Conservation (phyloP, 92 coral and sea anemone genomes). For the Phenganax stokvisi region DNA sequence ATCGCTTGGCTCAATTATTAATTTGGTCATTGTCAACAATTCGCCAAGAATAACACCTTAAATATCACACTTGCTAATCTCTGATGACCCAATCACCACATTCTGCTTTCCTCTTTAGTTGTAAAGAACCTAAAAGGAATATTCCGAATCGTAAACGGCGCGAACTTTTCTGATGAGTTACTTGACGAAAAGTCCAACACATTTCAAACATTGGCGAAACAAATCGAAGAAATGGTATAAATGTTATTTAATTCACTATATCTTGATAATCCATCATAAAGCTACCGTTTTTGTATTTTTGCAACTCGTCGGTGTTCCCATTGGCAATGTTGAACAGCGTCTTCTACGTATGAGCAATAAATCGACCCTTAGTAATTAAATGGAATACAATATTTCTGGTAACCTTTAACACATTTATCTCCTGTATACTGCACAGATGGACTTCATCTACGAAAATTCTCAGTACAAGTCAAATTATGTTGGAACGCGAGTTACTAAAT, state of each 20-base stretch:
- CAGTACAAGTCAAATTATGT: background rate
- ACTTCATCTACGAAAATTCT: constrained; percentile 6
- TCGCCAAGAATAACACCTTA: background rate
- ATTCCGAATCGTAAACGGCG: constrained; percentile 15
- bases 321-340: background rate
- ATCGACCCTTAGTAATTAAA: background rate
- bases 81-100: background rate
- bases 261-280: background rate
- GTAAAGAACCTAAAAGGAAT: constrained; percentile 1
- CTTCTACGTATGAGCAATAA: background rate
- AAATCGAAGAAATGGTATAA: constrained; percentile 2
- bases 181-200: background rate
- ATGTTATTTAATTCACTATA: background rate
- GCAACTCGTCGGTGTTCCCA: background rate
- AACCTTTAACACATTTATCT: background rate
- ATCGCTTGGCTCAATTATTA: too few species aligned
- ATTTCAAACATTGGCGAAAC: background rate
- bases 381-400: background rate
- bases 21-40: background rate
- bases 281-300: background rate
- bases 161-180: background rate
- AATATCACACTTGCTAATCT: background rate
- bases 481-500: constrained; percentile 9
- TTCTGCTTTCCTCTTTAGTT: background rate
- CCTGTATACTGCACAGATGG: background rate